Evolutionary conservation across 2,113 vertebrate genomes (phyloP).

Genomic region (Opisthocomus hoazin): DNA sequence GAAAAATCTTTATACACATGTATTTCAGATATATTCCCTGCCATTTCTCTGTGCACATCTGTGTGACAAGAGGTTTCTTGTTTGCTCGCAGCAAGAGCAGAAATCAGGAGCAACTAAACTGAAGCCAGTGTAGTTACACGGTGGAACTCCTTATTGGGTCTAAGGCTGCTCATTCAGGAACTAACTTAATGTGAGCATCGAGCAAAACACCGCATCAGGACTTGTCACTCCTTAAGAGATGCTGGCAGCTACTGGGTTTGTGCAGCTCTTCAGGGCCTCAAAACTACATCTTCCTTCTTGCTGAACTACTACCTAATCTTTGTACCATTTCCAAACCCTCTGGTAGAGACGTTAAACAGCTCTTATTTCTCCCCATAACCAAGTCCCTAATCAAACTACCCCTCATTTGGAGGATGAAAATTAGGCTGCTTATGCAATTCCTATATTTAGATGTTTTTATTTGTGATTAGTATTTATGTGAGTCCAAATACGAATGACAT

Average conservation of each 20-base stretch:
- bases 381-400: background rate
- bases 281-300: background rate
- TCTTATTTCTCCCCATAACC: constrained; percentile 14
- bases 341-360: background rate
- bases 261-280: background rate
- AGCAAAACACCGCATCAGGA: background rate
- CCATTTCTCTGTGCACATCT: background rate
- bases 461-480: background rate
- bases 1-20: background rate
- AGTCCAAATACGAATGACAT: background rate
- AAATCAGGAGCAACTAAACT: background rate
- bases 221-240: background rate
- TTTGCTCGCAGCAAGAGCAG: background rate
- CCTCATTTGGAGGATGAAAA: background rate
- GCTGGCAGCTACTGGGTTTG: background rate
- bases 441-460: background rate
- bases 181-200: background rate
- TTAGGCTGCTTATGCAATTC: background rate
- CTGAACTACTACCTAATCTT: background rate
- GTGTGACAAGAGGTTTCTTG: background rate
- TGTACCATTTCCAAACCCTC: background rate
- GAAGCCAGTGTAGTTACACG: background rate
- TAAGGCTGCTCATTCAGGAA: background rate
- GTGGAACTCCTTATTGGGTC: background rate
- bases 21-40: background rate